phyloP scores from a whole-genome alignment of 1,140 invertebrate species.

The Zaprionus camerounensis region DNA sequence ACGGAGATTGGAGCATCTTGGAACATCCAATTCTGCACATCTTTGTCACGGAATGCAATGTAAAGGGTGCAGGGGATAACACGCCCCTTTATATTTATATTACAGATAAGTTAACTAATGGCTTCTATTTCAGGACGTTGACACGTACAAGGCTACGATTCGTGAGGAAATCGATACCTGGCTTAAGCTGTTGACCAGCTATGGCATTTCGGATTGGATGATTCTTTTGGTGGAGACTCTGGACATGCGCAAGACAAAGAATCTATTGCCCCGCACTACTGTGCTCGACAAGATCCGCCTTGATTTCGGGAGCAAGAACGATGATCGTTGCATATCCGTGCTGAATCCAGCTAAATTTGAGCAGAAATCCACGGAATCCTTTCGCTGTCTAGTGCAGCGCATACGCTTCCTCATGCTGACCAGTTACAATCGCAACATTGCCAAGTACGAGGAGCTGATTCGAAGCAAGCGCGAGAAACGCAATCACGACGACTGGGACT shows the following conservation, averaged over 20 bases:
- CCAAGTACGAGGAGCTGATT: slow-evolving; percentile 96
- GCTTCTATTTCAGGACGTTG: slow-evolving; percentile 90
- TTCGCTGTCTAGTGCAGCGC: slow-evolving; percentile 92
- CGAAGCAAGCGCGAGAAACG: slow-evolving; percentile 94
- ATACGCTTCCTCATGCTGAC: slow-evolving; percentile 93
- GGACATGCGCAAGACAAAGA: slow-evolving; percentile 96
- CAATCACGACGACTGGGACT: slow-evolving; percentile 96
- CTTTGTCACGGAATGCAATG: slow-evolving; percentile 97
- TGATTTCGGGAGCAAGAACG: slow-evolving; percentile 97
- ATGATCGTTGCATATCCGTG: slow-evolving; percentile 93
- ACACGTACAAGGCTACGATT: slow-evolving; percentile 93
- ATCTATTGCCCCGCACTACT: slow-evolving; percentile 95
- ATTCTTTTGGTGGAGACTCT: slow-evolving; percentile 96
- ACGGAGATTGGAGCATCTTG: slow-evolving; percentile 89
- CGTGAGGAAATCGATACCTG: slow-evolving; percentile 95
- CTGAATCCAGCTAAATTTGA: slow-evolving; percentile 96
- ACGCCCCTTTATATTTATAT: neutral
- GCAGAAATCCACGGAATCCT: slow-evolving; percentile 94
- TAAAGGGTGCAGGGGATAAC: slow-evolving; percentile 84
- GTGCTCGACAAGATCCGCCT: slow-evolving; percentile 97
- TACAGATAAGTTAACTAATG: slow-evolving; percentile 26
- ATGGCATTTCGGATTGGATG: slow-evolving; percentile 95
- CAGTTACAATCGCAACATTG: slow-evolving; percentile 93
- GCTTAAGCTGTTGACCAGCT: slow-evolving; percentile 90
- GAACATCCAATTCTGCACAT: slow-evolving; percentile 96